Conservation (phyloP, 1,140 invertebrate species). For the Eurosta solidaginis region DNA sequence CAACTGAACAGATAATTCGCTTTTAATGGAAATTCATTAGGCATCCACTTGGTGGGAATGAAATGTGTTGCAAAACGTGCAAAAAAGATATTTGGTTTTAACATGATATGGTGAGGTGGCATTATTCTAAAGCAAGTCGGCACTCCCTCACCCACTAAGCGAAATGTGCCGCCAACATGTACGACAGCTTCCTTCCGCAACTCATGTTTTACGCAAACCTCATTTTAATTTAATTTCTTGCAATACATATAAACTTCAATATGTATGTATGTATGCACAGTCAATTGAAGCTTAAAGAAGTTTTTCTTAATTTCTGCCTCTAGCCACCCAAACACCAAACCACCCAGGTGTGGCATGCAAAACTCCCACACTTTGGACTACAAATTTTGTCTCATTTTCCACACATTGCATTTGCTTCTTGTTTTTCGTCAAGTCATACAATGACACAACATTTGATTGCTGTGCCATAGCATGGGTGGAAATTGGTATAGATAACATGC, state of each 20-base stretch:
- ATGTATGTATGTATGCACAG: neutral
- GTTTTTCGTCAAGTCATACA: conserved; percentile 27
- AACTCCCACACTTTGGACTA: neutral
- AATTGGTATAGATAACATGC: neutral
- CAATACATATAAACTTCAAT: neutral
- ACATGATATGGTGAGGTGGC: neutral
- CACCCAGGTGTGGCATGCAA: neutral
- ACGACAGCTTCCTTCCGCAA: conserved; percentile 27
- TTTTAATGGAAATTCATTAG: conserved; percentile 32
- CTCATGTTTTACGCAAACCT: neutral
- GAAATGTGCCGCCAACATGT: neutral
- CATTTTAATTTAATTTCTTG: conserved; percentile 29
- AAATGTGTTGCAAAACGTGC: neutral
- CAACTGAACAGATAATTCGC: conserved; percentile 29
- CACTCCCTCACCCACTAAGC: neutral
- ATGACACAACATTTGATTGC: conserved; percentile 32
- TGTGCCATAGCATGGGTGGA: neutral
- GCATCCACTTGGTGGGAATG: neutral
- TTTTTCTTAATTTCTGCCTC: conserved; percentile 30
- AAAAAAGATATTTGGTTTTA: neutral
- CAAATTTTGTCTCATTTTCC: neutral
- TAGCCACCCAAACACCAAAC: neutral
- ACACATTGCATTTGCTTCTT: neutral
- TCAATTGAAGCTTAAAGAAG: conserved; percentile 29
- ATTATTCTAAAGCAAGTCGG: neutral